Evolutionary conservation across 2,888 invertebrate species (phyloP).

Genomic region (Eupithecia subfuscata): DNA sequence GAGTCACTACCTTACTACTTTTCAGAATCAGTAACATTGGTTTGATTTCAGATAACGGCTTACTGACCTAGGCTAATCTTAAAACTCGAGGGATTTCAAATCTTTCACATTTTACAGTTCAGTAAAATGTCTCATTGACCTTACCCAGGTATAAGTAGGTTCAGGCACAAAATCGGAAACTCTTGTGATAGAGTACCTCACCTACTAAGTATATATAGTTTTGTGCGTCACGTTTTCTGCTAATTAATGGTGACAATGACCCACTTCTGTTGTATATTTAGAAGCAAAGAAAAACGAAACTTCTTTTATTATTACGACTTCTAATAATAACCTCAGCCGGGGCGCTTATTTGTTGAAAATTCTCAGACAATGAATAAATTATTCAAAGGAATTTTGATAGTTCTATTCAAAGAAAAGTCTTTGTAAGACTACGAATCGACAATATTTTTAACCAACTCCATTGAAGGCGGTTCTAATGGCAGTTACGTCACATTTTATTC

Average conservation of each 20-base stretch:
- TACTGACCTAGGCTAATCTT: neutral
- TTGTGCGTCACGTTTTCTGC: conserved; percentile 13
- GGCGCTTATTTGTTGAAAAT: conserved; percentile 15
- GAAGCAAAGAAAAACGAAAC: conserved; percentile 14
- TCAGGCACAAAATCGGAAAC: neutral
- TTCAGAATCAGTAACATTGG: neutral
- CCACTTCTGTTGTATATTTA: conserved; percentile 20
- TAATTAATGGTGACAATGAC: conserved; percentile 29
- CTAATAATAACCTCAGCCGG: conserved; percentile 7
- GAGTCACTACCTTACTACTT: neutral
- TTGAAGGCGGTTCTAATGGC: conserved; percentile 12
- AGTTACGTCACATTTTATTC: conserved; percentile 22
- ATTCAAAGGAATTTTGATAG: neutral
- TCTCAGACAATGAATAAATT: conserved; percentile 3
- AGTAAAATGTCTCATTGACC: neutral
- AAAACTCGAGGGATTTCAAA: neutral
- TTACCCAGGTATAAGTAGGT: neutral
- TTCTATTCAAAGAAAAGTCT: neutral
- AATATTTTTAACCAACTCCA: neutral
- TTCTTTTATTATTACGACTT: neutral
- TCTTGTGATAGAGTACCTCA: neutral
- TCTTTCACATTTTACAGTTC: neutral
- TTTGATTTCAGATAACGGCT: neutral
- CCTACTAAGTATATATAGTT: neutral
- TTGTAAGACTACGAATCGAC: conserved; percentile 1